Evolutionary conservation across 1,140 invertebrate species (phyloP).

Genomic region (Tribolium castaneum): DNA sequence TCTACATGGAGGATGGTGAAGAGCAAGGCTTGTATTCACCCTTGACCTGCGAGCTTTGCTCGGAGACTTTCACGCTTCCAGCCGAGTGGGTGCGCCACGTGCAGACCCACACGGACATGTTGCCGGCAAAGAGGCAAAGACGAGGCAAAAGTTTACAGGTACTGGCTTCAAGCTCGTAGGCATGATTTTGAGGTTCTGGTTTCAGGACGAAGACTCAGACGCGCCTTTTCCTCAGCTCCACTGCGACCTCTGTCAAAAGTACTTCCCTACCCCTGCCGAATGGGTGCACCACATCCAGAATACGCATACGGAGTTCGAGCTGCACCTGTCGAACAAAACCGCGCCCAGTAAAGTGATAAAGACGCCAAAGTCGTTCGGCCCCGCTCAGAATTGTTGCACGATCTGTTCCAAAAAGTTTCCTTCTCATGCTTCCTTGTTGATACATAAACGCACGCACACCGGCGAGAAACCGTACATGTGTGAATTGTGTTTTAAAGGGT

Average conservation of each 20-base stretch:
- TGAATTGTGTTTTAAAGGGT: conserved; percentile 79
- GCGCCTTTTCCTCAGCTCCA: conserved; percentile 76
- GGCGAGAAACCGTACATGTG: conserved; percentile 79
- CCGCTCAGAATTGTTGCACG: conserved; percentile 74
- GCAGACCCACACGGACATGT: conserved; percentile 75
- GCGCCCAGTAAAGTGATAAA: conserved; percentile 27
- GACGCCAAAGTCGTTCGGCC: conserved; percentile 11
- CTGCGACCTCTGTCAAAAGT: conserved; percentile 84
- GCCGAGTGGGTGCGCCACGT: conserved; percentile 84
- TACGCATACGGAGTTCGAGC: conserved; percentile 84
- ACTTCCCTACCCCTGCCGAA: conserved; percentile 82
- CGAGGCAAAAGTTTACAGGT: conserved; percentile 59
- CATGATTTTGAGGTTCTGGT: conserved; percentile 22
- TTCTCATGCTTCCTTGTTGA: conserved; percentile 81
- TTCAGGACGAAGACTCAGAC: conserved; percentile 73
- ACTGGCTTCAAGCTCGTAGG: not conserved
- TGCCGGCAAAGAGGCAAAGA: conserved; percentile 67
- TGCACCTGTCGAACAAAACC: conserved; percentile 78
- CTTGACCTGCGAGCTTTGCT: conserved; percentile 83
- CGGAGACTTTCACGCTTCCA: conserved; percentile 83
- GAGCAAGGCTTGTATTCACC: conserved; percentile 74
- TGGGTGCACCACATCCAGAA: conserved; percentile 87
- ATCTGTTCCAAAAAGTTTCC: conserved; percentile 81
- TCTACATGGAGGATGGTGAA: conserved; percentile 63
- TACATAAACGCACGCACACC: conserved; percentile 77